Percentiles rank a stretch among this genome's conserved stretches.
Evolutionary conservation across 2,888 invertebrate species (phyloP).

Genomic region (Pollenia griseotomentosa): DNA sequence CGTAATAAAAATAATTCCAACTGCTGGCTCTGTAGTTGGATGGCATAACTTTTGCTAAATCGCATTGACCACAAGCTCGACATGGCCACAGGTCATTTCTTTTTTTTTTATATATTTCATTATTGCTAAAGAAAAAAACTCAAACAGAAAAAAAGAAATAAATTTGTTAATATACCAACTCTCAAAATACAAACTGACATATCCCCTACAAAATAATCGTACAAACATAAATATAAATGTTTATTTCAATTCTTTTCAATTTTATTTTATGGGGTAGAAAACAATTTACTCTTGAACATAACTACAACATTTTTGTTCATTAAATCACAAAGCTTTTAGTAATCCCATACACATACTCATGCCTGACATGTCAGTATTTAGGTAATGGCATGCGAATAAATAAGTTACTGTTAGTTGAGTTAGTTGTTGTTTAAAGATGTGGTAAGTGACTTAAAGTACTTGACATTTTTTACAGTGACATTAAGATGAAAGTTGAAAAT

Average conservation of each 20-base stretch:
- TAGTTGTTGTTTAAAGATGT: conserved; percentile 31
- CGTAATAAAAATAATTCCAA: conserved; percentile 45
- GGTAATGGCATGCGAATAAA: neutral
- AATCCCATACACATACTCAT: neutral
- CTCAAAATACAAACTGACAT: conserved; percentile 10
- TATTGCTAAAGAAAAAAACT: neutral
- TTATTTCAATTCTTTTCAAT: conserved; percentile 36
- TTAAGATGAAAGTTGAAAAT: conserved; percentile 26
- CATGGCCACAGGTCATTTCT: conserved; percentile 29
- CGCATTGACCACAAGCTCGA: conserved; percentile 30
- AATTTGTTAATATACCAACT: conserved; percentile 43
- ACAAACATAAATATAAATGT: conserved; percentile 32
- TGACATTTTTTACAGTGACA: conserved; percentile 40
- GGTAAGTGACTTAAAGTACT: conserved; percentile 15
- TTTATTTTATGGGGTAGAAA: conserved; percentile 44
- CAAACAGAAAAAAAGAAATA: neutral
- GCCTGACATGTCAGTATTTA: neutral
- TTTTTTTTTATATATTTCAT: neutral
- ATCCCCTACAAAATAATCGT: neutral
- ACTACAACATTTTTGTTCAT: neutral
- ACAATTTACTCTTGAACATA: conserved; percentile 27
- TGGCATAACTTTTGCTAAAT: conserved; percentile 17
- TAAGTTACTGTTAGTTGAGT: neutral
- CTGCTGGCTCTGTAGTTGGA: neutral
- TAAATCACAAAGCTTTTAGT: neutral